phyloP scores from a whole-genome alignment of 1,140 invertebrate species.

The Aphidius ervi region DNA sequence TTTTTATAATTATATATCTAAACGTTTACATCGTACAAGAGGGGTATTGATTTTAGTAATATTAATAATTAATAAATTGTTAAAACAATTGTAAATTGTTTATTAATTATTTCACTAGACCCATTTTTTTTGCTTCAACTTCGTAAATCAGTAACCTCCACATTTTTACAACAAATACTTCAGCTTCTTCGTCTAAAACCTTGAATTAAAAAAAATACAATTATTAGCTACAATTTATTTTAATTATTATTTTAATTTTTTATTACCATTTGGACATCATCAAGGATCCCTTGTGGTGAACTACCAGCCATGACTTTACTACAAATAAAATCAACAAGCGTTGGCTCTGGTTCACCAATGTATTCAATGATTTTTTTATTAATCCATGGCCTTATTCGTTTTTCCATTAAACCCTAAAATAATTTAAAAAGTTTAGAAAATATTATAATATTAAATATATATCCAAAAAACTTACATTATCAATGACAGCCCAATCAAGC shows the following conservation, averaged over 20 bases:
- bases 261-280: constrained; percentile 96
- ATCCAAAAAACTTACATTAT: constrained; percentile 58
- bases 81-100: constrained; percentile 18
- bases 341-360: constrained; percentile 98
- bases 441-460: neutral
- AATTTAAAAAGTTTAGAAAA: neutral
- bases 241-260: neutral
- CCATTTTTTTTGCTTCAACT: constrained; percentile 95
- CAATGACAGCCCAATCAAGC: constrained; percentile 86
- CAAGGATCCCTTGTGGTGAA: constrained; percentile 87
- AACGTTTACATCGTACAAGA: constrained; percentile 36
- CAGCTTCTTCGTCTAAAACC: constrained; percentile 98
- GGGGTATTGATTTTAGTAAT: too few relatives aligned
- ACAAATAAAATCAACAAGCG: constrained; percentile 97
- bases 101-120: constrained; percentile 65
- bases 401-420: constrained; percentile 82
- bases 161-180: constrained; percentile 99
- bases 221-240: neutral
- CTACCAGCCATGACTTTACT: constrained; percentile 93
- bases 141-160: constrained; percentile 98
- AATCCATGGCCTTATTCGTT: constrained; percentile 96
- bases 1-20: constrained; percentile 28
- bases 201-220: constrained; percentile 49
- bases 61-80: constrained; percentile 21
- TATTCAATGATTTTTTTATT: constrained; percentile 99